These are phyloP conservation scores for Anguilla megastoma DNA, from an alignment of 2,797 vertebrate genomes.

Conservation along the genomic window DNA sequence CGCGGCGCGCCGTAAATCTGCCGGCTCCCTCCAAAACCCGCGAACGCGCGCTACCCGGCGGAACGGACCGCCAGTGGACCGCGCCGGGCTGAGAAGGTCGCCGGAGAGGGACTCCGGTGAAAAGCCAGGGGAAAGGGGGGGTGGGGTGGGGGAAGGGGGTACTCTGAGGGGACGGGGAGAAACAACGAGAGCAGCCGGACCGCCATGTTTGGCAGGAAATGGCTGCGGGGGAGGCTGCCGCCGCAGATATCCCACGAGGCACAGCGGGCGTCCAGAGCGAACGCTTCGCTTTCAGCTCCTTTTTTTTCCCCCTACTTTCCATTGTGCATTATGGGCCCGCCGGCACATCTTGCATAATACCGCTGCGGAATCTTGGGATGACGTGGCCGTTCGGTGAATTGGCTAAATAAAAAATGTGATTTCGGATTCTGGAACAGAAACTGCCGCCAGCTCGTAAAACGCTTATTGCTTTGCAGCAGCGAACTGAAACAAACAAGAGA, in stretches of 20 bases:
- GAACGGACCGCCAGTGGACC: no score
- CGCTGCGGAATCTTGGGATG: background rate
- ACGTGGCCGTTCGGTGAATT: background rate
- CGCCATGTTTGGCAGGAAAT: constrained; percentile 52
- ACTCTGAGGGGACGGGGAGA: constrained; percentile 21
- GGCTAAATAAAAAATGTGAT: background rate
- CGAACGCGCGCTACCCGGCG: constrained; percentile 31
- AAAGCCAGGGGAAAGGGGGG: background rate
- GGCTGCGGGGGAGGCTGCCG: constrained; percentile 15
- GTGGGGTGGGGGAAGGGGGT: constrained; percentile 21
- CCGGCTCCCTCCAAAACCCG: constrained; percentile 17
- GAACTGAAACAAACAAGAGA: background rate
- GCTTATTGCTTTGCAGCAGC: background rate
- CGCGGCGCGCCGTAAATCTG: constrained; percentile 41
- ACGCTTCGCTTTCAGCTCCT: constrained; percentile 21
- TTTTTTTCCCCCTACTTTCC: background rate
- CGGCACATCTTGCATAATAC: background rate
- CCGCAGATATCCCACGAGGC: constrained; percentile 37
- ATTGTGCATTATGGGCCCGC: constrained; percentile 28
- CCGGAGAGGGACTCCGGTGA: background rate
- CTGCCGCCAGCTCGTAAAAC: background rate
- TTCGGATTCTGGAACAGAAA: background rate
- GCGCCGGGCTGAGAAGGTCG: constrained; percentile 39
- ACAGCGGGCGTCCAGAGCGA: constrained; percentile 36
- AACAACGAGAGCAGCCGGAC: constrained; percentile 45